phyloP scores from a whole-genome alignment of 1,140 invertebrate genomes.

The Orchestia grillus region DNA sequence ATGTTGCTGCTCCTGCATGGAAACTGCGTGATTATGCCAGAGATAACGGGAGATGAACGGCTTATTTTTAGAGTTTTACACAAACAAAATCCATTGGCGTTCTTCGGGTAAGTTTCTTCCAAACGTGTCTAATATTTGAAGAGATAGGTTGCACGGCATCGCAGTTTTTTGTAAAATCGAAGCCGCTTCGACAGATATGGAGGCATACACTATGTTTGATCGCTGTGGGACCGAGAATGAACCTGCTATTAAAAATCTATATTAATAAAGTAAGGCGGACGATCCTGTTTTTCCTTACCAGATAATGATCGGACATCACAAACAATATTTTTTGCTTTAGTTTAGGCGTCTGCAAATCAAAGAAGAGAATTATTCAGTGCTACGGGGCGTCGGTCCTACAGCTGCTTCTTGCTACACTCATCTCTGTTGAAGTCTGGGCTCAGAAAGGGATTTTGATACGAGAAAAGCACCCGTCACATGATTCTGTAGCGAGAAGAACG shows the following conservation, averaged over 20 bases:
- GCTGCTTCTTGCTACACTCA: not conserved
- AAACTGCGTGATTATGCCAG: not conserved
- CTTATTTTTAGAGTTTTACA: not conserved
- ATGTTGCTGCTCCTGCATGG: not conserved
- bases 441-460: too few species aligned
- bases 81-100: not conserved
- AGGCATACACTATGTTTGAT: not conserved
- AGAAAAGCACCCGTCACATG: too few species aligned
- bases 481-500: too few species aligned
- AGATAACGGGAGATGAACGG: not conserved
- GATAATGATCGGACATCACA: not conserved
- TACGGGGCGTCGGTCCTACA: not conserved
- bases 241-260: constrained; percentile 2
- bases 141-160: not conserved
- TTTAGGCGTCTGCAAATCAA: not conserved
- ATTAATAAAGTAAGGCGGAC: not conserved
- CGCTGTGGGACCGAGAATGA: not conserved
- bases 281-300: not conserved
- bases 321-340: not conserved
- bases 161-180: not conserved
- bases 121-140: not conserved
- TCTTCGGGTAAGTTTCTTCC: not conserved
- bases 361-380: not conserved
- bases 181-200: not conserved
- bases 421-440: not conserved